Conservation (phyloP, 1,140 invertebrate species). For the Halyomorpha halys region DNA sequence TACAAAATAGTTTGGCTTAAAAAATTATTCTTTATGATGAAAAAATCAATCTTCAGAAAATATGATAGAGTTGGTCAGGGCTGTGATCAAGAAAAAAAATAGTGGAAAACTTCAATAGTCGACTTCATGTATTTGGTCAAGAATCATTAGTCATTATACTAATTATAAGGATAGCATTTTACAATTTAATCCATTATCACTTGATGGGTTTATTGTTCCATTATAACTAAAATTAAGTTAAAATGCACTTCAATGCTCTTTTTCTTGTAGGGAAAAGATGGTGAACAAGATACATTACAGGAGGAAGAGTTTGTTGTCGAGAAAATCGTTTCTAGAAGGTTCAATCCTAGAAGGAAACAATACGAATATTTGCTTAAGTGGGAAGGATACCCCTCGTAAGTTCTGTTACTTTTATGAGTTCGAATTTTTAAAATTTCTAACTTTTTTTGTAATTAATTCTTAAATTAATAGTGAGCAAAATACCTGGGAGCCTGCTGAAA, state of each 20-base stretch:
- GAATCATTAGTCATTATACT: too few relatives aligned
- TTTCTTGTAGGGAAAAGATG: conserved; percentile 10
- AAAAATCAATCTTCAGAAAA: too few relatives aligned
- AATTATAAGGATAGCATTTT: too few relatives aligned
- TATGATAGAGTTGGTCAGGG: too few relatives aligned
- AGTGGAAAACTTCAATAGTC: too few relatives aligned
- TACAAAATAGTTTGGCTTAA: too few relatives aligned
- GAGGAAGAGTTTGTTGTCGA: conserved; percentile 56
- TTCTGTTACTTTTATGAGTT: conserved; percentile 26
- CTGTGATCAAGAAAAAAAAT: too few relatives aligned
- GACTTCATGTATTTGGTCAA: too few relatives aligned
- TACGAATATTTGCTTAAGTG: conserved; percentile 73
- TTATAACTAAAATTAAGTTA: neutral
- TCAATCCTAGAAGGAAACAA: conserved; percentile 61
- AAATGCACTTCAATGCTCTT: neutral
- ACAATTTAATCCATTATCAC: too few relatives aligned
- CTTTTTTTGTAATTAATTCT: neutral
- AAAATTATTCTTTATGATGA: too few relatives aligned
- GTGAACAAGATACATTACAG: conserved; percentile 1
- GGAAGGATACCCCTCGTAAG: conserved; percentile 63
- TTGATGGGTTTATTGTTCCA: too few relatives aligned
- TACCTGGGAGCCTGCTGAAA: conserved; percentile 67
- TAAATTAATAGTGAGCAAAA: conserved; percentile 49
- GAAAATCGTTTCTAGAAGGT: conserved; percentile 68
- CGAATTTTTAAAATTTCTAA: neutral